These are phyloP conservation scores for Rhagonycha lutea DNA, from an alignment of 2,888 invertebrate species.

Conservation along the genomic window DNA sequence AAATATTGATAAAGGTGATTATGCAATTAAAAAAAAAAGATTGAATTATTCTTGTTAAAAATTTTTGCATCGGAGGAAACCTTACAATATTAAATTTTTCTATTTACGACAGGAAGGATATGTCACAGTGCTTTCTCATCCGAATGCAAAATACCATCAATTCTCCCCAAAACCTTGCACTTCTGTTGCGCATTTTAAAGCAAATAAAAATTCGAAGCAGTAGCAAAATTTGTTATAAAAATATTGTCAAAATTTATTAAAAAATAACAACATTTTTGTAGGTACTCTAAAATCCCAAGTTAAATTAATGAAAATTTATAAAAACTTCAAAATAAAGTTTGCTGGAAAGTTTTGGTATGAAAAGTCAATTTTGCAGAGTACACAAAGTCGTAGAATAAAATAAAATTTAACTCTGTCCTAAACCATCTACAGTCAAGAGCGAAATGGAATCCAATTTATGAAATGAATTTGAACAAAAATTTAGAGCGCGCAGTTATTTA, in stretches of 20 bases:
- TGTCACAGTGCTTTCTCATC: too few relatives aligned
- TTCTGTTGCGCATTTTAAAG: neutral
- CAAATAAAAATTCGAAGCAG: too few relatives aligned
- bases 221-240: too few relatives aligned
- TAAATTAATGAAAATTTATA: neutral
- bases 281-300: neutral
- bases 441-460: conserved; percentile 11
- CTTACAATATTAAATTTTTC: too few relatives aligned
- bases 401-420: conserved; percentile 1
- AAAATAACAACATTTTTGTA: too few relatives aligned
- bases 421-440: neutral
- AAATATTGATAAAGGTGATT: too few relatives aligned
- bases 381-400: conserved; percentile 22
- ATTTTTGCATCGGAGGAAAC: too few relatives aligned
- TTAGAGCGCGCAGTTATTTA: conserved; percentile 15
- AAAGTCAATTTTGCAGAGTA: conserved; percentile 23
- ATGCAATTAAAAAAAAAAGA: too few relatives aligned
- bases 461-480: conserved; percentile 14
- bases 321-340: neutral
- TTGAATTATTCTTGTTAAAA: too few relatives aligned
- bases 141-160: neutral
- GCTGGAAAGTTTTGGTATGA: neutral
- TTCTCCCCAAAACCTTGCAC: neutral
- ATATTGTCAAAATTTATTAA: too few relatives aligned
- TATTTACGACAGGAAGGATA: too few relatives aligned